Evolutionary conservation across 2,113 vertebrate genomes (phyloP), one percentile per base, ranked within the genome.

Genomic region (Hyperoodon ampullatus): DNA sequence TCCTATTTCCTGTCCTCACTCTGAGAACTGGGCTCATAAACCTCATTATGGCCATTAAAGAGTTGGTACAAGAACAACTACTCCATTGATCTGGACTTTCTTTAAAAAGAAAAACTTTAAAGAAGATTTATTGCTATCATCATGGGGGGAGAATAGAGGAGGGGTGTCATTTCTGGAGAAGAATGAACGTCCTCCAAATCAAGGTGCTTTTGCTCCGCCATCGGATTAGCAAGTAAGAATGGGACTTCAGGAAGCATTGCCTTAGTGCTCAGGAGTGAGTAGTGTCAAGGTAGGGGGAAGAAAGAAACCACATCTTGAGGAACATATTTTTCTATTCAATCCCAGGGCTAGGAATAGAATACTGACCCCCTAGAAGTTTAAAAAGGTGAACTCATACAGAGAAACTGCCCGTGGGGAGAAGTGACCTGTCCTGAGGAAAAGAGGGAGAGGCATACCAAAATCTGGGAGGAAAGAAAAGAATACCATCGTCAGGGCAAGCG

Each of bases 351-450:
- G 77, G 87, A 55, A 78, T 23, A 90, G 88, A 95, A 92, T 78
- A 88, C 71, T 39, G 60, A 88, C 72, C 85, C 0, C 5, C 55
- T 30, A 24, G 39, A 91, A 91, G 86, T 92, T 96, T 53, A 50
- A 92, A 95, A 93, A 85, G 84, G 82, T 97, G 90, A 96, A 65
- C 81, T 89, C 89, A 72, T 3, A 47, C 92, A 82, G 60, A 91
- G 90, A 66, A 71, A 50, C 80, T 60, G 87, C 94, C 81, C 68
- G 13, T 94, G 9, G 75, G 83, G 77, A 81, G 80, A 94, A 86
- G 42, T 90, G 95, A 94, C 92, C 94, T 84, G 92, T 95, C 96
- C 95, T 86, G 88, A 90, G 90, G 90, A 95, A 96, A 77, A 88
- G 61, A 88, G 83, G 58, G 66, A 96, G 60, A 93, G 55, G 24